These are phyloP conservation scores for Digitonthophagus gazella DNA, from an alignment of 2,888 invertebrate genomes.

Conservation along the genomic window DNA sequence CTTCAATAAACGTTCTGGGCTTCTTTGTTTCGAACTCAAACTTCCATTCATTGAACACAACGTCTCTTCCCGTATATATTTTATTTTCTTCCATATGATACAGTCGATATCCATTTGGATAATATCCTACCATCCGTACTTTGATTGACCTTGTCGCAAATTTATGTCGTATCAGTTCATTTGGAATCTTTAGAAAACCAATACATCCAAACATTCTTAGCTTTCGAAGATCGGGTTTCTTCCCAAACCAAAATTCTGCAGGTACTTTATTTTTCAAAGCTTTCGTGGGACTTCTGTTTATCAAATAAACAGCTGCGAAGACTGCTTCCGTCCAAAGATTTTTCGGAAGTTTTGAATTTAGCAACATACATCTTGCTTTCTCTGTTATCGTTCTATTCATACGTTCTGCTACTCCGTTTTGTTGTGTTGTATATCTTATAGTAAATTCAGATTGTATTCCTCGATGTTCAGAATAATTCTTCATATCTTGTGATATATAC, in stretches of 20 bases:
- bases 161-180: too few relatives aligned
- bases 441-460: slow-evolving; percentile 21
- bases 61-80: too few relatives aligned
- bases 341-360: slow-evolving; percentile 18
- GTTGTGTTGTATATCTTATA: slow-evolving; percentile 18
- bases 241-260: slow-evolving; percentile 17
- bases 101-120: slow-evolving; percentile 25
- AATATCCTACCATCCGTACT: slow-evolving; percentile 30
- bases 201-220: slow-evolving; percentile 22
- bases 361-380: slow-evolving; percentile 15
- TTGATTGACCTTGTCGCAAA: slow-evolving; percentile 23
- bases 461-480: slow-evolving; percentile 9
- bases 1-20: too few relatives aligned
- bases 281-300: slow-evolving; percentile 21
- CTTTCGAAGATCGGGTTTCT: slow-evolving; percentile 14
- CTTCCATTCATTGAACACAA: slow-evolving; percentile 32
- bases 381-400: slow-evolving; percentile 19
- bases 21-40: background rate
- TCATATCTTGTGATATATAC: slow-evolving; percentile 9
- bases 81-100: slow-evolving; percentile 21
- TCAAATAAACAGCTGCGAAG: slow-evolving; percentile 12
- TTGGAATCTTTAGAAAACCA: slow-evolving; percentile 12
- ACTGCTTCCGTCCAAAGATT: slow-evolving; percentile 23
- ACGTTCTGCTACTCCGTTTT: slow-evolving; percentile 23
- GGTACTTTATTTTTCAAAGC: slow-evolving; percentile 13